Percentiles rank a stretch among this genome's conserved stretches.
These are phyloP conservation scores for Melanostoma scalare DNA, from an alignment of 2,888 invertebrate genomes.

Conservation along the genomic window DNA sequence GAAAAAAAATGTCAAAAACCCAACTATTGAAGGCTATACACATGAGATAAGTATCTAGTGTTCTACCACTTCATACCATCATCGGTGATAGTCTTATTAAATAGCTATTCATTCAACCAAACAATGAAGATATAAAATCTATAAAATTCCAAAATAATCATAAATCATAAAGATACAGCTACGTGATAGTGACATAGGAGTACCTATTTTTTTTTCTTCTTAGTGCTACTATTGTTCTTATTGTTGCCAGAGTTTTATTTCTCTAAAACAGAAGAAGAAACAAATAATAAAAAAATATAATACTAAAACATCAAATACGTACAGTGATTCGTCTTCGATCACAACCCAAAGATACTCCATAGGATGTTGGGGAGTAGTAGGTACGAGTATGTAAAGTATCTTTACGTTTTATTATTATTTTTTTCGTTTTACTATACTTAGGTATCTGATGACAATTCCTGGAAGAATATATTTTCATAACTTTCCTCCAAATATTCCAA, in stretches of 20 bases:
- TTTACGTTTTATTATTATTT: conserved; percentile 3
- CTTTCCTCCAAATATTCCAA: conserved; percentile 39
- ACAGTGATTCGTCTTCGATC: conserved; percentile 36
- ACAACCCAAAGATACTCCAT: not conserved
- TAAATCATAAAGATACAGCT: conserved; percentile 64
- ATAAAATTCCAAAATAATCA: conserved; percentile 57
- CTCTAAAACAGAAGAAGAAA: conserved; percentile 14
- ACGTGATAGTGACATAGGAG: conserved; percentile 39
- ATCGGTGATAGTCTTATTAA: conserved; percentile 19
- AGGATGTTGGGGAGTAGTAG: conserved; percentile 4
- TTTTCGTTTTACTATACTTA: conserved; percentile 31
- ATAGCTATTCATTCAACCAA: conserved; percentile 24
- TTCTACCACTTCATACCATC: conserved; percentile 16
- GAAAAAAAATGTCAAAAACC: too few relatives aligned
- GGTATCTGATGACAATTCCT: conserved; percentile 61
- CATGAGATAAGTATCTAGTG: conserved; percentile 4
- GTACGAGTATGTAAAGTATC: conserved; percentile 12
- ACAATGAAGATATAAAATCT: conserved; percentile 57
- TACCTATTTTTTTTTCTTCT: conserved; percentile 23
- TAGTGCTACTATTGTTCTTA: conserved; percentile 32
- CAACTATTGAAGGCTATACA: too few relatives aligned
- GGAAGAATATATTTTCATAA: conserved; percentile 57
- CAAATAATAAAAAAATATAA: too few relatives aligned
- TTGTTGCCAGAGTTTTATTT: not conserved
- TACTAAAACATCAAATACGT: too few relatives aligned